These are phyloP conservation scores for Megalops atlanticus DNA, from an alignment of 2,113 vertebrate species.

Conservation along the genomic window DNA sequence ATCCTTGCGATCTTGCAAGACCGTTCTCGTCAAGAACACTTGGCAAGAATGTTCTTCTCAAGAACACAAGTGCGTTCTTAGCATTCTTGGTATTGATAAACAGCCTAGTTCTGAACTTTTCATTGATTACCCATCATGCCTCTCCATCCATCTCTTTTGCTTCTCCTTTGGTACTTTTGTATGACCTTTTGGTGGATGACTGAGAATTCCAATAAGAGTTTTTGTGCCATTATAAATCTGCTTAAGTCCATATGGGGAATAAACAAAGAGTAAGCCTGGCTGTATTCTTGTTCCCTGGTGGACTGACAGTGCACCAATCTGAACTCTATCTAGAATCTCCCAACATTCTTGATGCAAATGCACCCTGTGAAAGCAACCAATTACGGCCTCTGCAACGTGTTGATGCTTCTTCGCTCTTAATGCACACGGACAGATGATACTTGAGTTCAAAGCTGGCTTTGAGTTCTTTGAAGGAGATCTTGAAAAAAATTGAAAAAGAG, in stretches of 20 bases:
- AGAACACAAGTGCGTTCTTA: too few relatives aligned
- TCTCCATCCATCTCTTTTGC: too few relatives aligned
- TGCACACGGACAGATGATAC: conserved; percentile 26
- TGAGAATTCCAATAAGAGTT: not conserved
- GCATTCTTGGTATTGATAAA: too few relatives aligned
- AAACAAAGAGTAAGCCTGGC: not conserved
- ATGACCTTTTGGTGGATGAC: not conserved
- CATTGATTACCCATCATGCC: not conserved
- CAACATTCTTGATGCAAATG: not conserved
- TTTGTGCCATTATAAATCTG: not conserved
- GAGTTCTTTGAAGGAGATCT: conserved; percentile 26
- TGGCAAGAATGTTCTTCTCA: too few relatives aligned
- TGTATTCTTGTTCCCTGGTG: not conserved
- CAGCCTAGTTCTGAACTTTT: too few relatives aligned
- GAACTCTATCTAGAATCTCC: not conserved
- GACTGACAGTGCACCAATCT: not conserved
- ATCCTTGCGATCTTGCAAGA: too few relatives aligned
- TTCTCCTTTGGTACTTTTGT: too few relatives aligned
- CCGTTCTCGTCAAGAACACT: too few relatives aligned
- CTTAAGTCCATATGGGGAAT: not conserved
- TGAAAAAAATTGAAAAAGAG: conserved; percentile 17
- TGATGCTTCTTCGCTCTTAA: conserved; percentile 15
- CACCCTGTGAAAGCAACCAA: not conserved
- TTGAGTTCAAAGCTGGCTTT: conserved; percentile 35
- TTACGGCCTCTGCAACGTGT: conserved; percentile 40